A percentile compares a stretch with the other conserved stretches of the same genome.
Conservation (phyloP, 2,113 vertebrate species). For the Pholis gunnellus region DNA sequence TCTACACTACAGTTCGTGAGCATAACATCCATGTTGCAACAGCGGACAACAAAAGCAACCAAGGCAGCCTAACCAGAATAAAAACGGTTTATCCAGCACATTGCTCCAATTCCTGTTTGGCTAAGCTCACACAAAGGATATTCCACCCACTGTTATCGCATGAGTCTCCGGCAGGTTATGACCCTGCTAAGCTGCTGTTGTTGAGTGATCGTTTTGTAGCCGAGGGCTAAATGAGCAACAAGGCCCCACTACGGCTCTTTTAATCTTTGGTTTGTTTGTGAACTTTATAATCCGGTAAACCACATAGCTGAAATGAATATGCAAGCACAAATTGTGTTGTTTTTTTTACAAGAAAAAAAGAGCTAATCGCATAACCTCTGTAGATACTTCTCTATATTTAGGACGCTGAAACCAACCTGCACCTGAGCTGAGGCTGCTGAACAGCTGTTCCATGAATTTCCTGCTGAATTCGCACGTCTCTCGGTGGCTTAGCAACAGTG, state of each 20-base stretch:
- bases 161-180: conserved; percentile 38
- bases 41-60: conserved; percentile 23
- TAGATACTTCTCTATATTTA: background rate
- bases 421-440: conserved; percentile 74
- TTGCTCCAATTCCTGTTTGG: conserved; percentile 55
- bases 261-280: background rate
- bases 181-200: conserved; percentile 39
- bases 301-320: background rate
- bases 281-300: background rate
- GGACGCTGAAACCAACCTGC: conserved; percentile 76
- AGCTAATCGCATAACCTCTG: background rate
- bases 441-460: conserved; percentile 83
- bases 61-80: conserved; percentile 28
- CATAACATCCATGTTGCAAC: conserved; percentile 11
- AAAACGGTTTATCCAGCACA: conserved; percentile 64
- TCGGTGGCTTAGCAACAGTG: conserved; percentile 85
- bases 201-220: conserved; percentile 26
- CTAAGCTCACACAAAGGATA: conserved; percentile 31
- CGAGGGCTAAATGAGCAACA: conserved; percentile 9
- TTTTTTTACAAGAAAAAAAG: background rate
- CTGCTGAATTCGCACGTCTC: conserved; percentile 83
- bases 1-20: background rate
- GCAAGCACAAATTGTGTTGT: background rate
- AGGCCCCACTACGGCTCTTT: background rate
- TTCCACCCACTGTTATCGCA: conserved; percentile 24